phyloP scores from a whole-genome alignment of 2,113 vertebrate species.

The Vidua chalybeata region DNA sequence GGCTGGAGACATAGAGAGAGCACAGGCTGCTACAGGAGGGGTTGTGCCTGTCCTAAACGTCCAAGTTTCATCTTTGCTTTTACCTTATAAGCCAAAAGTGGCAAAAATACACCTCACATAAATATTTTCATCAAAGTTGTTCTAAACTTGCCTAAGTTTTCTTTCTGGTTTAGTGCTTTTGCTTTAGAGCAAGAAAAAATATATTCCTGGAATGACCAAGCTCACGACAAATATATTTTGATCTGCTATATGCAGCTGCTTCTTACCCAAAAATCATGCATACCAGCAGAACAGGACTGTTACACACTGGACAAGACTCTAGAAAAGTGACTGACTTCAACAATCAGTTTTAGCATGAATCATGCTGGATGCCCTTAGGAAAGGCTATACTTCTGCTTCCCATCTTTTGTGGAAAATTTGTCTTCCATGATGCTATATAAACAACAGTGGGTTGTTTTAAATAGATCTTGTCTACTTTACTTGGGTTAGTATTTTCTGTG shows the following conservation, averaged over 20 bases:
- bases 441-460: not conserved
- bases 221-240: not conserved
- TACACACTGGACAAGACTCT: not conserved
- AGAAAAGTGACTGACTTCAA: not conserved
- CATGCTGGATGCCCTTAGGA: not conserved
- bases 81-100: not conserved
- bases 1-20: not conserved
- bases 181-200: not conserved
- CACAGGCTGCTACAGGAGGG: not conserved
- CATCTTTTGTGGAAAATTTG: not conserved
- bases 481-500: not conserved
- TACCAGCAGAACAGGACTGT: not conserved
- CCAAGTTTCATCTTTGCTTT: not conserved
- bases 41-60: not conserved
- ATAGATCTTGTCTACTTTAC: not conserved
- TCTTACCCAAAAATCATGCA: fast-evolving
- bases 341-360: not conserved
- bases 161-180: not conserved
- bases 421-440: not conserved
- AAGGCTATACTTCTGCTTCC: not conserved
- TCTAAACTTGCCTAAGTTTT: not conserved
- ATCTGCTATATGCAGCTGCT: not conserved
- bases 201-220: not conserved
- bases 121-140: not conserved
- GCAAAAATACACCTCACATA: not conserved